A percentile compares a stretch with the other conserved stretches of the same genome.
Conservation (phyloP, 2,113 vertebrate genomes). For the Aegypius monachus region DNA sequence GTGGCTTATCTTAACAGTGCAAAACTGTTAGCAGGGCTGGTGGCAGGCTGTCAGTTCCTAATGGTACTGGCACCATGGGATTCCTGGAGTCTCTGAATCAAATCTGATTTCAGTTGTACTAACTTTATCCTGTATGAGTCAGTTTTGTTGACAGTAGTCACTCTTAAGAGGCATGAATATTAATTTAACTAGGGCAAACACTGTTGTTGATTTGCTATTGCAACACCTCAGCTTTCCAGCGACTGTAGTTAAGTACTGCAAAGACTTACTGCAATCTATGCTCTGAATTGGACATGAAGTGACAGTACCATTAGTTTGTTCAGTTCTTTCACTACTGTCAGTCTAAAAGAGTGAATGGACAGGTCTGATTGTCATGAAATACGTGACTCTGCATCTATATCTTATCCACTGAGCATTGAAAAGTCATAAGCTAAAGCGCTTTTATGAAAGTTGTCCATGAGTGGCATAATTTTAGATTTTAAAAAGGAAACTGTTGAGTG, state of each 20-base stretch:
- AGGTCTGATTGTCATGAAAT: not conserved
- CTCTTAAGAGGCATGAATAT: not conserved
- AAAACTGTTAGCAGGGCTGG: not conserved
- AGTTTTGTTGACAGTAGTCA: not conserved
- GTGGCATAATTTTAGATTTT: not conserved
- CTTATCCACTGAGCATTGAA: not conserved
- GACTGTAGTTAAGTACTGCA: not conserved
- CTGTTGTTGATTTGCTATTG: not conserved
- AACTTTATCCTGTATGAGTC: not conserved
- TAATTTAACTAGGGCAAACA: not conserved
- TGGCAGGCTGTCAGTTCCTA: not conserved
- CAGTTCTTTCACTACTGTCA: not conserved
- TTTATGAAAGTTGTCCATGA: not conserved
- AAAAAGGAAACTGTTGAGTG: not conserved
- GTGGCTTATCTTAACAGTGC: not conserved
- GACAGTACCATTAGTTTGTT: not conserved
- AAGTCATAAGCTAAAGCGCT: not conserved
- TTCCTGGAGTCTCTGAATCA: not conserved
- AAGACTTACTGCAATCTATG: not conserved
- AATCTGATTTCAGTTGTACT: not conserved
- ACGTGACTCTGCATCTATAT: not conserved
- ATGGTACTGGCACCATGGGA: not conserved
- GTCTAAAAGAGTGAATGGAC: not conserved
- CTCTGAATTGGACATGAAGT: not conserved
- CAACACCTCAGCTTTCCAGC: not conserved